Conservation (phyloP, 2,113 vertebrate species). For the Polyodon spathula region DNA sequence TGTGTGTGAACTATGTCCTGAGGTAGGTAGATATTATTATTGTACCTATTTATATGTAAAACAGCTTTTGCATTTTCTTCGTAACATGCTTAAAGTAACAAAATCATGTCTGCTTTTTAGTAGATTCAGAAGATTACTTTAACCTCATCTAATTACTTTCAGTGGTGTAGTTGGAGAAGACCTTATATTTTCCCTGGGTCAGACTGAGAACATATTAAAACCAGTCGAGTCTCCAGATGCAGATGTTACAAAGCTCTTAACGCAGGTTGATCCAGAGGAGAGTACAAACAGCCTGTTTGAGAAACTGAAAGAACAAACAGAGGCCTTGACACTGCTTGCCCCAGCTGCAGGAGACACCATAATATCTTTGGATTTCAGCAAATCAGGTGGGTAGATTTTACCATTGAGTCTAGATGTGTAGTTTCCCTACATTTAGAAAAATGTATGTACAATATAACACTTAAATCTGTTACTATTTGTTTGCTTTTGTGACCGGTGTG, state of each 20-base stretch:
- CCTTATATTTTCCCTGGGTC: conserved; percentile 85
- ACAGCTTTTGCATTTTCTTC: background rate
- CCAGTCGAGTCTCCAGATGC: conserved; percentile 55
- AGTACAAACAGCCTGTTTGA: conserved; percentile 70
- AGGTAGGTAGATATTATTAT: conserved; percentile 56
- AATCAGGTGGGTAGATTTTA: conserved; percentile 57
- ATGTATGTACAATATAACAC: background rate
- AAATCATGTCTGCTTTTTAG: background rate
- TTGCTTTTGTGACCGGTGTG: background rate
- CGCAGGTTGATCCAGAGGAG: conserved; percentile 44
- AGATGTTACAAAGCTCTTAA: conserved; percentile 69
- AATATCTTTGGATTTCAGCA: conserved; percentile 80
- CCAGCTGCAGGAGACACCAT: conserved; percentile 88
- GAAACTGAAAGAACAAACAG: conserved; percentile 79
- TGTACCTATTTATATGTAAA: background rate
- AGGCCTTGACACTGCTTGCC: conserved; percentile 81
- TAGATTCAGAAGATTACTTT: background rate
- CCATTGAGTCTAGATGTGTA: conserved; percentile 38
- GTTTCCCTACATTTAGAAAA: conserved; percentile 37
- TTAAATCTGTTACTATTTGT: background rate
- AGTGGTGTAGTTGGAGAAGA: conserved; percentile 88
- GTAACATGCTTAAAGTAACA: background rate
- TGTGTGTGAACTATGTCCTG: conserved; percentile 94
- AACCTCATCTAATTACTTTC: conserved; percentile 23
- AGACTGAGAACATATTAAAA: conserved; percentile 67